Percentiles rank a stretch among this genome's conserved stretches.
phyloP scores from a whole-genome alignment of 1,140 invertebrate species.

The Drosophila kanapiae region DNA sequence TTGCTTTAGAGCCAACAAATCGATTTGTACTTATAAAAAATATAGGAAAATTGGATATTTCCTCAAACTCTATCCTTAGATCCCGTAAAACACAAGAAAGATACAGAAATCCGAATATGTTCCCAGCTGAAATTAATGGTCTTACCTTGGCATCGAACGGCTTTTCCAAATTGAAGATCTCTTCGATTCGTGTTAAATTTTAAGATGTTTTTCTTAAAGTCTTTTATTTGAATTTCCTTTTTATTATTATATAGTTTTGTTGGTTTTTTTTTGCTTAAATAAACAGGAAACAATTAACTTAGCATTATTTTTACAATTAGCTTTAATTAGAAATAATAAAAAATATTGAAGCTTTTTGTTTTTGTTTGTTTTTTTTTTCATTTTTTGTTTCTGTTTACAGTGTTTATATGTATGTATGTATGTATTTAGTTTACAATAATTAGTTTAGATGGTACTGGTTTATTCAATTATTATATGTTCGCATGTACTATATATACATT shows the following conservation, averaged over 20 bases:
- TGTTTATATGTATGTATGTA: conserved; percentile 54
- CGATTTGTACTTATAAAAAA: too few relatives aligned
- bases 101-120: too few relatives aligned
- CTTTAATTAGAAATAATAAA: conserved; percentile 80
- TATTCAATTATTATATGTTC: conserved; percentile 38
- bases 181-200: too few relatives aligned
- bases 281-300: conserved; percentile 83
- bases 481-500: conserved; percentile 63
- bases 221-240: conserved; percentile 53
- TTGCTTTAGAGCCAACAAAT: too few relatives aligned
- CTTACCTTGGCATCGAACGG: too few relatives aligned
- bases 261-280: conserved; percentile 71
- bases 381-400: conserved; percentile 56
- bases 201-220: conserved; percentile 7
- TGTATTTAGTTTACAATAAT: conserved; percentile 68
- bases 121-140: neutral
- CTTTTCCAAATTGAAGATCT: neutral
- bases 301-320: conserved; percentile 74
- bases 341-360: conserved; percentile 77
- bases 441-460: conserved; percentile 55
- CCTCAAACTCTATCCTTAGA: too few relatives aligned
- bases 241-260: conserved; percentile 40
- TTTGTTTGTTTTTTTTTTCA: conserved; percentile 26
- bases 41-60: too few relatives aligned
- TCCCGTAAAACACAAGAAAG: too few relatives aligned